Evolutionary conservation across 1,140 invertebrate species (phyloP), one percentile per base, ranked within the genome.

Genomic region (Patella vulgata): DNA sequence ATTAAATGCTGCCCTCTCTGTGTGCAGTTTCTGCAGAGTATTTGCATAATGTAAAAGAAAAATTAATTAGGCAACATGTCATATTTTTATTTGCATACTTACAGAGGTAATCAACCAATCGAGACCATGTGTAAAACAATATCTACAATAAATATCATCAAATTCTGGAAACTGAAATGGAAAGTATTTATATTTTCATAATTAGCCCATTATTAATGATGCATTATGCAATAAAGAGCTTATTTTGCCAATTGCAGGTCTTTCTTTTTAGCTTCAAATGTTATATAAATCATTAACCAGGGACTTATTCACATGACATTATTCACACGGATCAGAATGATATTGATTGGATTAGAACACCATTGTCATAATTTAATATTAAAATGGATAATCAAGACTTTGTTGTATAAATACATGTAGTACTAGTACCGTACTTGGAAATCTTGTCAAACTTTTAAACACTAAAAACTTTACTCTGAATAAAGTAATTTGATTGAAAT

Each of bases 91-190:
- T n/a, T n/a, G n/a, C n/a, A n/a, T 57, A 87, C 86, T 85, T 81
- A 91, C 90, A 17, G 88, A 86, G 40, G 88, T 87, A 36, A 92
- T 86, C 54, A 86, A 86, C 91, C 91, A 93, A 74, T 93, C 91
- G 8, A 86, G 84, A 12, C 91, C 91, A 82, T 87, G 90, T 25
- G 88, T 86, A 80, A 89, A 91, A 66, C 85, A 87, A 76, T 91
- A 91, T 74, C 90, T 91, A 77, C 90, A 91, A 70, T 91, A 92
- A 46, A 91, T 87, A 75, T 92, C 89, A 80, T 90, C 86, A 78
- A 88, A 86, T 30, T 89, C 88, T 43, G 89, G 88, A 84, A 92
- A 90, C 78, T 87, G 68, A 62, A 81, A 81, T 43, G 52, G 40
- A 60, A 70, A 56, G 33, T 21, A n/a, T 23, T 14, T 46, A 3